phyloP scores from a whole-genome alignment of 2,797 vertebrate species.

The Cichlasoma orientale region DNA sequence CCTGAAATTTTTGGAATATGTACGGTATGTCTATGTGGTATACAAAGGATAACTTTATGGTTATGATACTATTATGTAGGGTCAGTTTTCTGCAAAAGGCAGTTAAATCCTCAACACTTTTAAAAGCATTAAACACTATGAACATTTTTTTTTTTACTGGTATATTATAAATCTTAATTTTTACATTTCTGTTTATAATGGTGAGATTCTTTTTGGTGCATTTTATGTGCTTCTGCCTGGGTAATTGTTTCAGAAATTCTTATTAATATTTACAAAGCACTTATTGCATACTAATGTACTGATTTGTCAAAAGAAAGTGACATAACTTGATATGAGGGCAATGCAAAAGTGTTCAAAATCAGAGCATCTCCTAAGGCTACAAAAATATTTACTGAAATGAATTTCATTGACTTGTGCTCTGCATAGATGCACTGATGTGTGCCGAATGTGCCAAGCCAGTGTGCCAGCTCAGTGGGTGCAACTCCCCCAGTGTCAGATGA shows the following conservation, averaged over 20 bases:
- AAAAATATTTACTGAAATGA: constrained; percentile 24
- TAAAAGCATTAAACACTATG: not conserved
- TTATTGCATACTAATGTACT: not conserved
- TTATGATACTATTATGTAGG: not conserved
- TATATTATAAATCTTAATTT: not conserved
- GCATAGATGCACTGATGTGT: constrained; percentile 25
- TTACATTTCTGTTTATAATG: not conserved
- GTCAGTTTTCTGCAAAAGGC: not conserved
- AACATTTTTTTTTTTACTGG: not conserved
- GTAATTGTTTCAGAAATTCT: not conserved
- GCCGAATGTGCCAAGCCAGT: constrained; percentile 37
- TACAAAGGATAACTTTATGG: not conserved
- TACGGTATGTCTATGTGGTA: not conserved
- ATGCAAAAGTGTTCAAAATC: not conserved
- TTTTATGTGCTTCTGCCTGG: not conserved
- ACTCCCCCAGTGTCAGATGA: constrained; percentile 65
- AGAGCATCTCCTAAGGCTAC: not conserved
- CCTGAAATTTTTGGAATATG: not conserved
- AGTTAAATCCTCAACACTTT: not conserved
- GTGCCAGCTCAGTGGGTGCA: constrained; percentile 61
- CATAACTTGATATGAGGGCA: not conserved
- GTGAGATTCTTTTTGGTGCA: no score
- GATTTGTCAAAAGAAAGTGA: no score
- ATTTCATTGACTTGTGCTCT: constrained; percentile 23
- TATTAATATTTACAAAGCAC: not conserved